Evolutionary conservation across 1,140 invertebrate genomes (phyloP).

Genomic region (Drosophila hydei): DNA sequence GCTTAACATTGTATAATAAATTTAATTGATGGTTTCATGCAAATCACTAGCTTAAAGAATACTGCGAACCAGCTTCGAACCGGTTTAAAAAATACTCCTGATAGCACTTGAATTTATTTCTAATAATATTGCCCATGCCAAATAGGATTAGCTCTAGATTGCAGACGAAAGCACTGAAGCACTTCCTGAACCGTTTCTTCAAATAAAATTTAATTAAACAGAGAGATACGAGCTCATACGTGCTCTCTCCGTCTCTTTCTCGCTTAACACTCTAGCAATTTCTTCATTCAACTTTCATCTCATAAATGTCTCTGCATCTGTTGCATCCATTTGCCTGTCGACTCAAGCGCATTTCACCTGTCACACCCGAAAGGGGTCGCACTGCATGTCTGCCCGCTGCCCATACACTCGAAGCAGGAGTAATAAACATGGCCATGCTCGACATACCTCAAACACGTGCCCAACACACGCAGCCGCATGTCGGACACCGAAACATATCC

Average conservation of each 20-base stretch:
- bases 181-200: too few species aligned
- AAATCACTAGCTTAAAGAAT: too few species aligned
- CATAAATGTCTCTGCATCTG: constrained; percentile 33
- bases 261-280: neutral
- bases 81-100: too few species aligned
- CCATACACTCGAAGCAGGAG: constrained; percentile 31
- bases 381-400: neutral
- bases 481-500: constrained; percentile 21
- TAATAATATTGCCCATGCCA: too few species aligned
- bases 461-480: constrained; percentile 37
- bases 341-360: constrained; percentile 24
- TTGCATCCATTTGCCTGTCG: constrained; percentile 20
- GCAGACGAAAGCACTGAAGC: too few species aligned
- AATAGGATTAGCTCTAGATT: too few species aligned
- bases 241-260: neutral
- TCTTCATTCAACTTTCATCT: neutral
- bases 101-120: too few species aligned
- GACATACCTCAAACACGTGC: constrained; percentile 40
- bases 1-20: too few species aligned
- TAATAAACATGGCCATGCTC: constrained; percentile 47
- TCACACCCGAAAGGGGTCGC: constrained; percentile 17
- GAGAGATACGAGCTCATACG: too few species aligned
- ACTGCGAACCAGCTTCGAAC: too few species aligned
- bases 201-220: too few species aligned
- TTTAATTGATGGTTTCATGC: too few species aligned